Evolutionary conservation across 2,888 invertebrate species (phyloP).

Genomic region (Synanthedon myopaeformis): DNA sequence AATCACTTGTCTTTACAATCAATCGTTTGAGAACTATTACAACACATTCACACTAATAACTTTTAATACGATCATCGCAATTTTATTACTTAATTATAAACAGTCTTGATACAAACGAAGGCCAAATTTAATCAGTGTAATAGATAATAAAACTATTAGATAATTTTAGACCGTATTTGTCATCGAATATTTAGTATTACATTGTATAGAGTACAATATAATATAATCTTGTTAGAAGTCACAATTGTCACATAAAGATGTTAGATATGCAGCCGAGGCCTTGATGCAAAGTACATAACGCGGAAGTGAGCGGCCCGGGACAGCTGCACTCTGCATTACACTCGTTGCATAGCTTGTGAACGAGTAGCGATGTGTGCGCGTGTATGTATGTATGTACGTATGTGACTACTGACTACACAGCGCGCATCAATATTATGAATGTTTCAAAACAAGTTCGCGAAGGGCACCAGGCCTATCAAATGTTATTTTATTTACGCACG

Average conservation of each 20-base stretch:
- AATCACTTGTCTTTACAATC: too few species aligned
- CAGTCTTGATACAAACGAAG: too few species aligned
- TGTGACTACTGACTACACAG: background rate
- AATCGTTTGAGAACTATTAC: too few species aligned
- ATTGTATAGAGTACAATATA: too few species aligned
- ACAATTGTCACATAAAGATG: slow-evolving; percentile 1
- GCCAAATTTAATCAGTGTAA: too few species aligned
- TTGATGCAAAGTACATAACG: slow-evolving; percentile 20
- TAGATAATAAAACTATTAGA: too few species aligned
- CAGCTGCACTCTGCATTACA: slow-evolving; percentile 42
- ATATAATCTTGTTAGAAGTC: background rate
- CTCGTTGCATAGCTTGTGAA: slow-evolving; percentile 19
- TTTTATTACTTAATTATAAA: too few species aligned
- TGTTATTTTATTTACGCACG: background rate
- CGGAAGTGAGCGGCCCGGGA: slow-evolving; percentile 34
- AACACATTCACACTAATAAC: too few species aligned
- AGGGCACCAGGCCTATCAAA: background rate
- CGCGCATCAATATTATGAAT: background rate
- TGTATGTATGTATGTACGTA: background rate
- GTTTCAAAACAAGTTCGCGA: background rate
- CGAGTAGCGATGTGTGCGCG: background rate
- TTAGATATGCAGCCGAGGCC: slow-evolving; percentile 9
- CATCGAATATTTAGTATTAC: too few species aligned
- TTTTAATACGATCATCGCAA: too few species aligned
- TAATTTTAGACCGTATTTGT: too few species aligned